Evolutionary conservation across 2,113 vertebrate genomes (phyloP).

Genomic region (Psophia crepitans): DNA sequence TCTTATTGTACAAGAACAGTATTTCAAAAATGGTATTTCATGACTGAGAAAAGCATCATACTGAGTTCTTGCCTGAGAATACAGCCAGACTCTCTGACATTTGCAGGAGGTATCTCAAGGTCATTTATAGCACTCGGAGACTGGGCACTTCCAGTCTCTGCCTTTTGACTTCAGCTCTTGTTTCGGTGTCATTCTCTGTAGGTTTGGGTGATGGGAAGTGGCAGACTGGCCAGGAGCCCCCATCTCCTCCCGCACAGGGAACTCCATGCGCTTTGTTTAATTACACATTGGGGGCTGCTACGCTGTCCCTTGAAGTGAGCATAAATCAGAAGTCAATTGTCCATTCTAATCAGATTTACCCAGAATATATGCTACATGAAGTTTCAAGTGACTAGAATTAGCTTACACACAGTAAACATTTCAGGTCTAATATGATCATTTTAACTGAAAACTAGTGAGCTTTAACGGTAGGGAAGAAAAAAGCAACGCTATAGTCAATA

Average conservation of each 20-base stretch:
- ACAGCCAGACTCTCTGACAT: neutral
- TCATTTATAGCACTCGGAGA: neutral
- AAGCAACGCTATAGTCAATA: neutral
- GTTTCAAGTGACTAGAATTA: constrained; percentile 62
- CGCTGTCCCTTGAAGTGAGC: constrained; percentile 15
- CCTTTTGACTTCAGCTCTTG: constrained; percentile 27
- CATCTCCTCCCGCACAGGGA: accelerated
- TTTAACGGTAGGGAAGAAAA: neutral
- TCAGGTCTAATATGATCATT: constrained; percentile 60
- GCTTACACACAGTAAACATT: constrained; percentile 65
- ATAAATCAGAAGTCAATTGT: constrained; percentile 67
- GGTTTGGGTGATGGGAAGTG: constrained; percentile 46
- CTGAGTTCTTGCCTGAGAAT: neutral
- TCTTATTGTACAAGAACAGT: neutral
- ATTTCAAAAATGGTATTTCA: neutral
- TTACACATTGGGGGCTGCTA: neutral
- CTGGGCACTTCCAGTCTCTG: neutral
- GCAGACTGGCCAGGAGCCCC: constrained; percentile 40
- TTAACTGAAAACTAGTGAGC: constrained; percentile 46
- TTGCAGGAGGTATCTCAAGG: constrained; percentile 24
- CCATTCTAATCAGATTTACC: constrained; percentile 49
- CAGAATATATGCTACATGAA: neutral
- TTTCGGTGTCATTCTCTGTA: neutral
- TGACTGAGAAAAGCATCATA: neutral
- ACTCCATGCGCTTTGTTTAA: neutral